These are phyloP conservation scores for Anorthoa munda DNA, from an alignment of 2,888 invertebrate genomes.

Conservation along the genomic window DNA sequence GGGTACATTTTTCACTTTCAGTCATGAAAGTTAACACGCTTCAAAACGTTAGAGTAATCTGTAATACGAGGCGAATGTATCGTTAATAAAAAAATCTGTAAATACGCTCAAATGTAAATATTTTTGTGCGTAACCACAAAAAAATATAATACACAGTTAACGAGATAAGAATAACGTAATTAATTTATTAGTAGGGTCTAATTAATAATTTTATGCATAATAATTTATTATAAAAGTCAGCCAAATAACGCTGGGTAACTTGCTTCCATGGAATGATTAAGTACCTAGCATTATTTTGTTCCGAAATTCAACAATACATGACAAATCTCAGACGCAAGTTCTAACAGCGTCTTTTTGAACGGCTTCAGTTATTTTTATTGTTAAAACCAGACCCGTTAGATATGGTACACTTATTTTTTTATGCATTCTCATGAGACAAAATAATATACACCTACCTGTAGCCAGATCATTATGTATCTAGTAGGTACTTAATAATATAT, in stretches of 20 bases:
- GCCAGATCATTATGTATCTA: not conserved
- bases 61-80: not conserved
- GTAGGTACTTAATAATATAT: slow-evolving; percentile 20
- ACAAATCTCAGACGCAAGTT: not conserved
- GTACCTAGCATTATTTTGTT: no score
- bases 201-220: not conserved
- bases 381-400: no score
- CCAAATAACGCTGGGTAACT: no score
- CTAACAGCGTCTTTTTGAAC: no score
- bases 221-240: not conserved
- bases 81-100: not conserved
- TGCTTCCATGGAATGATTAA: no score
- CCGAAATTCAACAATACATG: not conserved
- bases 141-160: not conserved
- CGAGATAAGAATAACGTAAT: slow-evolving; percentile 1
- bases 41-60: not conserved
- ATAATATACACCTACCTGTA: not conserved
- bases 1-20: no score
- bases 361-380: no score
- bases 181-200: not conserved
- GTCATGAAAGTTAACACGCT: not conserved
- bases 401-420: not conserved
- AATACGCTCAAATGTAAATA: slow-evolving; percentile 14
- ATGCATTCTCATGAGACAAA: not conserved
- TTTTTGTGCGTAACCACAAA: not conserved